Evolutionary conservation across 2,797 vertebrate genomes (phyloP).

Genomic region (Denticeps clupeoides): DNA sequence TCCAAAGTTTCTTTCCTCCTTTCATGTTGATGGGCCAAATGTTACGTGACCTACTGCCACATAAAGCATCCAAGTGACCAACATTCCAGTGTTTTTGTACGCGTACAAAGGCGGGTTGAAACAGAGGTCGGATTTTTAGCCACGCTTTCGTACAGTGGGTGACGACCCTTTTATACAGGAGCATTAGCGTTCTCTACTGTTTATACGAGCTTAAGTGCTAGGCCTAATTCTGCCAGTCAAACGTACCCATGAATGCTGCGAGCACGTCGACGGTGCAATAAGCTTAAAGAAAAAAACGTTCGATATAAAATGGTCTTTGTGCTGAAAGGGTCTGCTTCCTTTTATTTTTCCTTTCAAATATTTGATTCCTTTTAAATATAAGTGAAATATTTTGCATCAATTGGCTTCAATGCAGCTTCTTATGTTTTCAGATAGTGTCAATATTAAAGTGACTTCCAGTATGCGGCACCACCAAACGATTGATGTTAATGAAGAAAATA

Average conservation of each 20-base stretch:
- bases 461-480: too few relatives aligned
- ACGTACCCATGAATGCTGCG: conserved; percentile 28
- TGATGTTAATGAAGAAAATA: too few relatives aligned
- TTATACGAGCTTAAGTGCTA: conserved; percentile 34
- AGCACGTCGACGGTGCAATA: conserved; percentile 47
- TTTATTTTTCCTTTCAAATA: too few relatives aligned
- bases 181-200: conserved; percentile 37
- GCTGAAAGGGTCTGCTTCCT: too few relatives aligned
- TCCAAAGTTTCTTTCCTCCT: too few relatives aligned
- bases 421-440: too few relatives aligned
- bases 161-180: conserved; percentile 47
- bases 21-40: conserved; percentile 76
- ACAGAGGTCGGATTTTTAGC: conserved; percentile 3
- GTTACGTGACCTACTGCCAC: conserved; percentile 58
- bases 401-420: too few relatives aligned
- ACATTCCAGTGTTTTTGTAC: conserved; percentile 66
- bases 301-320: too few relatives aligned
- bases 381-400: too few relatives aligned
- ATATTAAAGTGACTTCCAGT: too few relatives aligned
- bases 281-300: too few relatives aligned
- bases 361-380: too few relatives aligned
- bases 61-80: conserved; percentile 61
- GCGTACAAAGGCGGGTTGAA: conserved; percentile 3
- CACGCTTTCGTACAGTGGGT: conserved; percentile 38
- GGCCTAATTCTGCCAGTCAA: neutral